A percentile compares a stretch with the other conserved stretches of the same genome.
Evolutionary conservation across 2,888 invertebrate species (phyloP).

Genomic region (Amaurobius ferox): DNA sequence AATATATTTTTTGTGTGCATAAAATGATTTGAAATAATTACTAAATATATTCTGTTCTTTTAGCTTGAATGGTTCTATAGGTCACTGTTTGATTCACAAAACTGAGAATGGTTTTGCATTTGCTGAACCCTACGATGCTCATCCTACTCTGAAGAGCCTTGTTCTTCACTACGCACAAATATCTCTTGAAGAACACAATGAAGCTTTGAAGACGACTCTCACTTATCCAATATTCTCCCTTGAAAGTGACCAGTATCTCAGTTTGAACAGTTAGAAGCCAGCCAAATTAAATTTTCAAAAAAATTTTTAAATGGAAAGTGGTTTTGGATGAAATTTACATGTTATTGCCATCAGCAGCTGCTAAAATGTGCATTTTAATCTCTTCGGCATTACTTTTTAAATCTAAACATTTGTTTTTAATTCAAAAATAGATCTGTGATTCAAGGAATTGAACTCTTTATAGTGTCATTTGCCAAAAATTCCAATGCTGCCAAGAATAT

Average conservation of each 20-base stretch:
- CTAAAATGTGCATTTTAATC: neutral
- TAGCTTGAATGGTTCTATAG: conserved; percentile 88
- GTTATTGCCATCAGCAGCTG: conserved; percentile 6
- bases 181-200: conserved; percentile 96
- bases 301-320: too few species aligned
- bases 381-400: neutral
- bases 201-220: conserved; percentile 86
- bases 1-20: too few species aligned
- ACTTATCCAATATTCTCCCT: conserved; percentile 84
- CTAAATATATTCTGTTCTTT: too few species aligned
- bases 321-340: neutral
- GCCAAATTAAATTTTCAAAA: neutral
- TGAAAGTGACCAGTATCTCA: conserved; percentile 49
- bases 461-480: neutral
- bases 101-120: conserved; percentile 94
- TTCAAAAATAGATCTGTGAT: neutral
- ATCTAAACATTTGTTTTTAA: neutral
- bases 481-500: neutral
- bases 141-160: conserved; percentile 89
- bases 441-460: neutral
- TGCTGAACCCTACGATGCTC: conserved; percentile 95
- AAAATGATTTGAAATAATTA: too few species aligned
- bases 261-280: conserved; percentile 34
- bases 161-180: conserved; percentile 95
- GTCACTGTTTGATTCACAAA: conserved; percentile 94